Percentiles rank a stretch among this genome's conserved stretches.
Evolutionary conservation across 2,113 vertebrate genomes (phyloP).

Genomic region (Spheniscus mendiculus): DNA sequence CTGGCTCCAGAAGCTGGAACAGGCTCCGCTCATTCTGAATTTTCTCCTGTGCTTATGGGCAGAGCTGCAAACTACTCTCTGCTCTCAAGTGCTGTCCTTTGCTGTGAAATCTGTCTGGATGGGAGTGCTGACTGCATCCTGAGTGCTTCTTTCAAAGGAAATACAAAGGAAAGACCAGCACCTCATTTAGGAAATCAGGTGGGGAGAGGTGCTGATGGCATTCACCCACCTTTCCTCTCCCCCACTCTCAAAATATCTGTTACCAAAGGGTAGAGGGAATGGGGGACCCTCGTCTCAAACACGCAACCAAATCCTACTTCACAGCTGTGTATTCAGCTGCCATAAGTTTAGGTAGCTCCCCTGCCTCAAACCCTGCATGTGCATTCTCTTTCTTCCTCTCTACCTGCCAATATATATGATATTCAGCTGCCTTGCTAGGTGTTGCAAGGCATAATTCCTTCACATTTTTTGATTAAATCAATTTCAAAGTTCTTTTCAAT

Average conservation of each 20-base stretch:
- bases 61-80: neutral
- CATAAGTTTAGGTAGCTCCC: neutral
- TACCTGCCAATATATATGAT: neutral
- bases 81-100: fast-evolving
- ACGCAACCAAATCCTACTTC: neutral
- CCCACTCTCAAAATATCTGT: neutral
- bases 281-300: neutral
- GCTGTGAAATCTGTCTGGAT: neutral
- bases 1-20: neutral
- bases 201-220: neutral
- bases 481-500: neutral
- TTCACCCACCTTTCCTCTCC: neutral
- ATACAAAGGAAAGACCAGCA: neutral
- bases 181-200: fast-evolving
- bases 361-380: neutral
- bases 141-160: neutral
- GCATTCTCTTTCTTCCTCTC: neutral
- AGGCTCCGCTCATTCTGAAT: neutral
- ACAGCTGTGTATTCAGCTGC: neutral
- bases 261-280: neutral
- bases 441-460: neutral
- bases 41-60: neutral
- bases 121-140: no score
- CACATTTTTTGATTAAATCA: neutral
- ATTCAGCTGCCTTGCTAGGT: neutral